Base-by-base conservation (phyloP, 2,113 vertebrate genomes). In the Rhinichthys klamathensis region DNA sequence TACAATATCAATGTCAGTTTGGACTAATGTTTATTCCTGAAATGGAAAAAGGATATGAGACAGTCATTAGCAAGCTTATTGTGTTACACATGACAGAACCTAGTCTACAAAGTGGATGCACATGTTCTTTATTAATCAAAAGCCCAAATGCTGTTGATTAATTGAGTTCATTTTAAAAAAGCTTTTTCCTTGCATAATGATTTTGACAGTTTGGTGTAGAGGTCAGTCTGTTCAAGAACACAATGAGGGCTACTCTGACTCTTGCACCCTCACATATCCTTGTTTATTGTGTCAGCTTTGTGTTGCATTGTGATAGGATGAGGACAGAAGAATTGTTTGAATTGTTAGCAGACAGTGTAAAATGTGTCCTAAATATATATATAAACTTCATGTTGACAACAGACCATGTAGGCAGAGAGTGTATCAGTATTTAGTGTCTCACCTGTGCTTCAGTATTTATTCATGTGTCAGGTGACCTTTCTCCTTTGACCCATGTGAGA, bases 1-100 rank as follows among this genome's bases (percentile, higher is more conserved):
- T 70, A 73, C 61, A n/a, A 49, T 87, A 77, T 74, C 25, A 67
- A 44, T 83, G 85, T 89, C 84, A 49, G 80, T 35, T 84, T 82
- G 75, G 65, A 80, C 82, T 84, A 80, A 63, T 84, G 87, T 86
- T 86, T 87, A 82, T 83, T 84, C n/a, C 54, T 80, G 51, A 81
- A 77, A 80, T 25, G 35, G 41, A 67, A 76, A 51, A 41, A 61
- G 69, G 44, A 51, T 86, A 56, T 56, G 61, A 82, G 60, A 35
- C 56, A 23, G 61, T 63, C 85, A 86, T 82, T 84, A 86, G 38
- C 11, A 23, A 32, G 70, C 73, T 76, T 67, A 77, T 86, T 77
- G 63, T 78, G 72, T 38, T 56, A 9, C 35, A 46, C 61, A 65
- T 81, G 54, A 83, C 49, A 46, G n/a, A 54, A 76, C 41, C 44